A percentile compares a stretch with the other conserved stretches of the same genome.
phyloP scores from a whole-genome alignment of 2,888 invertebrate species.

The Sacculina carcini region DNA sequence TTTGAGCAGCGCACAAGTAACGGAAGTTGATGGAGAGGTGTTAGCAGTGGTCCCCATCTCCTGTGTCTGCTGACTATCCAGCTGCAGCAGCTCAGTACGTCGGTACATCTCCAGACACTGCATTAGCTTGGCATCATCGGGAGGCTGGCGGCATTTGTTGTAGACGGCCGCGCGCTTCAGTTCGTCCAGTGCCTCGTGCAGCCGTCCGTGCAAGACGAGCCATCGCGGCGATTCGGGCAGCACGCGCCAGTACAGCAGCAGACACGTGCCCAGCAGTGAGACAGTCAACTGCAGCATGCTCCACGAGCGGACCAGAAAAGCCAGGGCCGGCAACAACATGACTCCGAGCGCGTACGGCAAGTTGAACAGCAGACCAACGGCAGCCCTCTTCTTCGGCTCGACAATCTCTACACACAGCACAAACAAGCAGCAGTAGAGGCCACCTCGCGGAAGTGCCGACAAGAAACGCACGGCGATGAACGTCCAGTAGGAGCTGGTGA shows the following conservation, averaged over 20 bases:
- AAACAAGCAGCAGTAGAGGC: neutral
- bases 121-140: neutral
- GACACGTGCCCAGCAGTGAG: slow-evolving; percentile 32
- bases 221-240: slow-evolving; percentile 53
- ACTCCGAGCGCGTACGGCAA: slow-evolving; percentile 10
- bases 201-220: slow-evolving; percentile 35
- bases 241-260: slow-evolving; percentile 28
- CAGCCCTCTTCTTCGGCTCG: slow-evolving; percentile 7
- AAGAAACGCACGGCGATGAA: slow-evolving; percentile 14
- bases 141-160: neutral
- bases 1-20: slow-evolving; percentile 20
- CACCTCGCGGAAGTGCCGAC: slow-evolving; percentile 5
- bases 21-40: no score
- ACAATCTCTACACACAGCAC: slow-evolving; percentile 9
- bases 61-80: no score
- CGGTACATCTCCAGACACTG: neutral
- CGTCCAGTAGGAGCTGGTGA: slow-evolving; percentile 12
- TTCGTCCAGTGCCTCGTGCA: neutral
- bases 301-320: slow-evolving; percentile 39
- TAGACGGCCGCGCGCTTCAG: neutral
- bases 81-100: no score
- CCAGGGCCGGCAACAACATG: slow-evolving; percentile 20
- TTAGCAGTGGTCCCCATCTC: no score
- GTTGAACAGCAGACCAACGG: slow-evolving; percentile 9
- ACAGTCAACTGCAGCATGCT: slow-evolving; percentile 36